Base-by-base conservation (phyloP, 1,140 invertebrate genomes). In the Drosophila triauraria region DNA sequence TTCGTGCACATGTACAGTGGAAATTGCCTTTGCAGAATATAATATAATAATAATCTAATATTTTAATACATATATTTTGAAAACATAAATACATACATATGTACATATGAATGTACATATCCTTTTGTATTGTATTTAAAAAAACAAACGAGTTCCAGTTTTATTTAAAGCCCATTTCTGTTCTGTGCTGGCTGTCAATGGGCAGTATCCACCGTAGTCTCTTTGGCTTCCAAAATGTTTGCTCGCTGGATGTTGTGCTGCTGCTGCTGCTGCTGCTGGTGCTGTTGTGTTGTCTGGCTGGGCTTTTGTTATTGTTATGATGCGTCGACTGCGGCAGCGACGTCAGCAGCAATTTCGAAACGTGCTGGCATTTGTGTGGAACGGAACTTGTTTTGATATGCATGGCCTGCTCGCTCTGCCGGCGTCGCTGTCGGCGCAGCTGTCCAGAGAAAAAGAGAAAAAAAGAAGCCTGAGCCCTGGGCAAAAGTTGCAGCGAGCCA, bases 301-400 rank as follows among this genome's bases (percentile, higher is more conserved):
- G 62, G 71, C 71, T 77, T 87, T 87, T 87, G 83, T 87, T 87
- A 87, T 87, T 87, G 83, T 87, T 87, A 83, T 87, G 84, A 87
- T 87, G 76, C 83, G 83, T 86, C 76, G 75, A 60, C 54, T 64
- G 42, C 40, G 48, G 27, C 57, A 58, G 20, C 60, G 68, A 48
- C 64, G 64, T 62, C 53, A 68, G 80, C 75, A 80, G 80, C 61
- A 74, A 80, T 88, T 87, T 87, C 83, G 84, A 87, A 87, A 87
- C 83, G 83, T 87, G 83, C 84, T 87, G 83, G 83, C 83, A 87
- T 88, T 88, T 87, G 83, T 82, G 83, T 87, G 83, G 84, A 87
- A 87, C 84, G 83, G 83, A 87, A 87, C 83, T 87, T 87, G 83
- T 87, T 87, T 87, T 87, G 76, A 87, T 78, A 87, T 87, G 83